Evolutionary conservation across 2,888 invertebrate species (phyloP).

Genomic region (Cylindroiulus punctatus): DNA sequence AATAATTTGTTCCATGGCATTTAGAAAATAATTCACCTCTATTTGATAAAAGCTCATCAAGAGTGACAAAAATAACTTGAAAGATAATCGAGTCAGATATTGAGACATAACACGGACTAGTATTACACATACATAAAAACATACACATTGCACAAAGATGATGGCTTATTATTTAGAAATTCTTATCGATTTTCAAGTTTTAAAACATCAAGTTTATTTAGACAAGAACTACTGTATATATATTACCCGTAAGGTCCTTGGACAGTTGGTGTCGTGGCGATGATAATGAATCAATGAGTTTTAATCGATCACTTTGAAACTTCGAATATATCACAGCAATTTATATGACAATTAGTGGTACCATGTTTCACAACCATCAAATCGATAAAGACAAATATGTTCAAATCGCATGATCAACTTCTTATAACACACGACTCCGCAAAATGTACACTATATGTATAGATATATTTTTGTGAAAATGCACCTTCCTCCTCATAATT

Average conservation of each 20-base stretch:
- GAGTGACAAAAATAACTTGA: too few species aligned
- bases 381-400: background rate
- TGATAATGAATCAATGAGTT: slow-evolving; percentile 2
- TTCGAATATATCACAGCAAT: slow-evolving; percentile 21
- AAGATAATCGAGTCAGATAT: too few species aligned
- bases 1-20: too few species aligned
- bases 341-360: slow-evolving; percentile 13
- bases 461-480: background rate
- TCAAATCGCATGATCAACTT: background rate
- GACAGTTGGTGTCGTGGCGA: background rate
- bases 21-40: too few species aligned
- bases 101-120: background rate
- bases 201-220: slow-evolving; percentile 15
- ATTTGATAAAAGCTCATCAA: too few species aligned
- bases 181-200: background rate
- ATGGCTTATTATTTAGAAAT: background rate
- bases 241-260: background rate
- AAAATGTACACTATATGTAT: background rate
- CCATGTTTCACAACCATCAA: background rate
- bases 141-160: background rate
- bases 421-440: background rate
- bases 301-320: slow-evolving; percentile 21
- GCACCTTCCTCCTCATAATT: background rate
- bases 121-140: background rate
- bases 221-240: background rate